These are phyloP conservation scores for Sturnira hondurensis DNA, from an alignment of 2,113 vertebrate genomes.

Conservation along the genomic window DNA sequence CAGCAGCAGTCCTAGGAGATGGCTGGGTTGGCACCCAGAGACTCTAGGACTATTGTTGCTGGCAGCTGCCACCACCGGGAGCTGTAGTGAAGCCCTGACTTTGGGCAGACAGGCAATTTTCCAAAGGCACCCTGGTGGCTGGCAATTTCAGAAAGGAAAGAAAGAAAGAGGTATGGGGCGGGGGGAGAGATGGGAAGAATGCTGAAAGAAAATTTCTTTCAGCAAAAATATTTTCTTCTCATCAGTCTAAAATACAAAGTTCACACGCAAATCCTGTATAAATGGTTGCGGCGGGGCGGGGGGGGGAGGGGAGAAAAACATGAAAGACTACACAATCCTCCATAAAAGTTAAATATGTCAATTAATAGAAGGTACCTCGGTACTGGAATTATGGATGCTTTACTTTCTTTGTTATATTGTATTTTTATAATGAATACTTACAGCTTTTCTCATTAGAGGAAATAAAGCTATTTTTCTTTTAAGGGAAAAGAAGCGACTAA, in stretches of 20 bases:
- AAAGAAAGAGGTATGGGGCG: background rate
- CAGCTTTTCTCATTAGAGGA: background rate
- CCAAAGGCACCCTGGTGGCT: conserved; percentile 32
- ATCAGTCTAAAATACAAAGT: background rate
- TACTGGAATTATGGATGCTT: background rate
- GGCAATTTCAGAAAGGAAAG: background rate
- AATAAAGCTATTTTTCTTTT: conserved; percentile 20
- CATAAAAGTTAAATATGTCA: background rate
- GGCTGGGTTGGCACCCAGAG: background rate
- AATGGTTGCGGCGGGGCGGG: too few species aligned
- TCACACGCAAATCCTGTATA: background rate
- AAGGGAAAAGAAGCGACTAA: background rate
- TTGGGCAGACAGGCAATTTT: conserved; percentile 15
- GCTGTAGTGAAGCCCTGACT: conserved; percentile 35
- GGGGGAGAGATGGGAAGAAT: background rate
- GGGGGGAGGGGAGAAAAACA: background rate
- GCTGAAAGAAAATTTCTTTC: conserved; percentile 18
- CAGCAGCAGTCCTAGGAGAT: background rate
- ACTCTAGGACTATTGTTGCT: conserved; percentile 13
- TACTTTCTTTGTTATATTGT: background rate
- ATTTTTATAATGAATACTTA: conserved; percentile 12
- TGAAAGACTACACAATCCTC: background rate
- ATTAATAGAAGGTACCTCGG: background rate
- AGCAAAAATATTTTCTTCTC: conserved; percentile 22
- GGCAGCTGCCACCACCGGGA: background rate